Percentiles rank a stretch among this genome's conserved stretches.
Evolutionary conservation across 1,140 invertebrate genomes (phyloP).

Genomic region (Cataglyphis hispanica): DNA sequence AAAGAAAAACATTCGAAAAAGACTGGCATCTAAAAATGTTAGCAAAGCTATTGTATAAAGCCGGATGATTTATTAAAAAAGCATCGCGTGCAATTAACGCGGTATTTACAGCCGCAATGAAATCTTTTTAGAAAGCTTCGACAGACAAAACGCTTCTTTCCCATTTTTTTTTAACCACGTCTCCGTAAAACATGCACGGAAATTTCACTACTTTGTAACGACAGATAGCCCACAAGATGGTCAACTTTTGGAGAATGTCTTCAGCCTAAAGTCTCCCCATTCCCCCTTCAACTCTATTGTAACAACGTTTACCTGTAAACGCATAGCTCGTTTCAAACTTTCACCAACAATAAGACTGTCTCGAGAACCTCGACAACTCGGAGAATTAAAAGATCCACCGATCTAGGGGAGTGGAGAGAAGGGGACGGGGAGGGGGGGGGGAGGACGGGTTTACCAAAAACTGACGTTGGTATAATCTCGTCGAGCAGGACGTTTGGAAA

Average conservation of each 20-base stretch:
- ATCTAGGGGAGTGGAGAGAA: conserved; percentile 9
- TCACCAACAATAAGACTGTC: conserved; percentile 44
- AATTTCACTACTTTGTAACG: conserved; percentile 45
- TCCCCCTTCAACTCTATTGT: not conserved
- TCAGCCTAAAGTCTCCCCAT: not conserved
- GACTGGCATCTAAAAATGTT: not conserved
- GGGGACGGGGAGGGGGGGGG: not conserved
- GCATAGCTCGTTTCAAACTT: conserved; percentile 71
- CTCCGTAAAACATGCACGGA: not conserved
- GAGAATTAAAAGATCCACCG: conserved; percentile 34
- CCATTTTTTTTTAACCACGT: not conserved
- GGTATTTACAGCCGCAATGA: conserved; percentile 2
- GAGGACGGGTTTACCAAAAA: conserved; percentile 49
- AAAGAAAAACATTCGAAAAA: not conserved
- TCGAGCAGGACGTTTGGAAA: conserved; percentile 35
- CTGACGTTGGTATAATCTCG: not conserved
- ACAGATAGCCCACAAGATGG: conserved; percentile 56
- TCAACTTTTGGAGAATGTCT: conserved; percentile 24
- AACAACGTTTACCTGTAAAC: conserved; percentile 48
- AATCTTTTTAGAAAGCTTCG: not conserved
- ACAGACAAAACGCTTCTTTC: not conserved
- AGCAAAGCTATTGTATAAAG: not conserved
- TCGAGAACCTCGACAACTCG: conserved; percentile 7
- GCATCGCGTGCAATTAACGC: no score
- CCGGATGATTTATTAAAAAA: not conserved